Conservation (phyloP, 2,113 vertebrate genomes). For the Noturus placidus region DNA sequence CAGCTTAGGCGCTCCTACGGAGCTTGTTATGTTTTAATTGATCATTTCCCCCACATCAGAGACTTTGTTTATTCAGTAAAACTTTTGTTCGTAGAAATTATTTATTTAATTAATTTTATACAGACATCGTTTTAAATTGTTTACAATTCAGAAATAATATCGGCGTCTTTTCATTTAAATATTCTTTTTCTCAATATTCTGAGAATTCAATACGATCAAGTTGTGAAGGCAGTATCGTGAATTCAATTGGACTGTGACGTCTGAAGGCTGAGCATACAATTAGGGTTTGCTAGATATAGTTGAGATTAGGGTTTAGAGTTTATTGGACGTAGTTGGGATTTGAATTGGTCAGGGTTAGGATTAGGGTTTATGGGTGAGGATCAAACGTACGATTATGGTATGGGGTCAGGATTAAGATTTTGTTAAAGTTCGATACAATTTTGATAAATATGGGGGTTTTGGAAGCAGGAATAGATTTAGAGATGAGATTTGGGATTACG, state of each 20-base stretch:
- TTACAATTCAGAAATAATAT: neutral
- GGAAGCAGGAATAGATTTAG: neutral
- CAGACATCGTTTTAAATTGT: neutral
- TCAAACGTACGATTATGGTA: neutral
- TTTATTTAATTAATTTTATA: neutral
- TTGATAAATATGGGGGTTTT: neutral
- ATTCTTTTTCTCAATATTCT: neutral
- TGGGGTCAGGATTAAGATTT: neutral
- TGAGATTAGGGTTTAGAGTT: neutral
- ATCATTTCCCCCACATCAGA: neutral
- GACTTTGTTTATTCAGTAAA: neutral
- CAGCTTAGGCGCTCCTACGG: neutral
- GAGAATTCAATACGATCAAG: neutral
- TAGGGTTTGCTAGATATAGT: neutral
- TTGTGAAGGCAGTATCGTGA: neutral
- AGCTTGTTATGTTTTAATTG: neutral
- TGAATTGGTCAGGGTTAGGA: neutral
- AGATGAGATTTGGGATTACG: neutral
- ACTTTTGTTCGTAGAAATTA: neutral
- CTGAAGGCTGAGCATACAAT: neutral
- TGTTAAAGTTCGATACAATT: neutral
- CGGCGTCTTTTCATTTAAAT: neutral
- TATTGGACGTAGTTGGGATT: neutral
- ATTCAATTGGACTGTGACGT: neutral
- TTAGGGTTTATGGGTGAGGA: no score